These are phyloP conservation scores for Cochlearius cochlearius DNA, from an alignment of 2,113 vertebrate species.

Conservation along the genomic window DNA sequence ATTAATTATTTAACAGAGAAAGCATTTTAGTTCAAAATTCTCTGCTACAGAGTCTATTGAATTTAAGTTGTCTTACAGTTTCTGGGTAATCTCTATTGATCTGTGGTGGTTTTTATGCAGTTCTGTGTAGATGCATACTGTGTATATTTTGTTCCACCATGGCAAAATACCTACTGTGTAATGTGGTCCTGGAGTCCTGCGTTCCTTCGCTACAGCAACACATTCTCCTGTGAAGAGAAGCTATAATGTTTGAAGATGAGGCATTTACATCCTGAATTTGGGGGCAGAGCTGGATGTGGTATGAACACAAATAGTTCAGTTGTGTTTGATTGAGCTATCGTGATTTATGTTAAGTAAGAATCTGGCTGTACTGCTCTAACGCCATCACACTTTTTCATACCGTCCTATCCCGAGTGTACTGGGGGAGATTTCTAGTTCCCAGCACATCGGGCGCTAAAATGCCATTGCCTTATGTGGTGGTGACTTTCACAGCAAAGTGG, in stretches of 20 bases:
- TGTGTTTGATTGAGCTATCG: neutral
- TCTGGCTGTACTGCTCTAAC: neutral
- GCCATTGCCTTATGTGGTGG: neutral
- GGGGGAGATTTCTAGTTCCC: neutral
- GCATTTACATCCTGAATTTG: neutral
- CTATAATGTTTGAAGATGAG: neutral
- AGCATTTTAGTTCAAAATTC: conserved; percentile 11
- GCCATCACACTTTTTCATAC: neutral
- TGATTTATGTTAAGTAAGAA: neutral
- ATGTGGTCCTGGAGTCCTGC: neutral
- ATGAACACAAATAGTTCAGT: neutral
- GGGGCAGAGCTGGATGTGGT: neutral
- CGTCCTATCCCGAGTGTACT: neutral
- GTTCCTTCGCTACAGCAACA: neutral
- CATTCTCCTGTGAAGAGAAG: neutral
- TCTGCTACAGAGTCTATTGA: neutral
- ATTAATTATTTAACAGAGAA: conserved; percentile 59
- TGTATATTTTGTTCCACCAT: neutral
- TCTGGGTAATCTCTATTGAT: conserved; percentile 19
- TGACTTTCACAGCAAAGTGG: neutral
- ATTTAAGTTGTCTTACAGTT: neutral
- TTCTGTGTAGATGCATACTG: neutral
- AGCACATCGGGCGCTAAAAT: neutral
- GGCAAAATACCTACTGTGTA: neutral
- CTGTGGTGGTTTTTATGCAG: neutral